Evolutionary conservation across 64 coral and sea anemone species (phyloP).

Genomic region (Acropora yongei): DNA sequence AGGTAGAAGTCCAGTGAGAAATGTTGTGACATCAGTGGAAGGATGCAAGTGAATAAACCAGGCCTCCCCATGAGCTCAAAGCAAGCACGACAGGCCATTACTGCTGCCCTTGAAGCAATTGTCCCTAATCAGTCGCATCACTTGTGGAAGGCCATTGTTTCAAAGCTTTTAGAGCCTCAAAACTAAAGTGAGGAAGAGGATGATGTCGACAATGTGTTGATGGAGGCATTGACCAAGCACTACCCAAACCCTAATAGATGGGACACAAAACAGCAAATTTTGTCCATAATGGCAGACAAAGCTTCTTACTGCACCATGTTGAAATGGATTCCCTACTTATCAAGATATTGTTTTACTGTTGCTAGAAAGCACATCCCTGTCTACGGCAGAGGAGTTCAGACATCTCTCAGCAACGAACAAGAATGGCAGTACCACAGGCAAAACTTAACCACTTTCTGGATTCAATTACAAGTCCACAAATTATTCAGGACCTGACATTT

Average conservation of each 20-base stretch:
- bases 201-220: no score
- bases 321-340: constrained; percentile 1
- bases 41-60: not conserved
- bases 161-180: no score
- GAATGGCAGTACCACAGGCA: not conserved
- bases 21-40: not conserved
- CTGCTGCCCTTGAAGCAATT: no score
- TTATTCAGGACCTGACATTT: no score
- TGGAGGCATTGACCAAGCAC: no score
- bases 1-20: not conserved
- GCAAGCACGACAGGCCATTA: no score
- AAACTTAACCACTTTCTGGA: constrained; percentile 13
- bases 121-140: no score
- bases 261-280: not conserved
- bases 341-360: constrained; percentile 11
- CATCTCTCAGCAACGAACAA: constrained; percentile 1
- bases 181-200: no score
- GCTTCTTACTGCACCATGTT: not conserved
- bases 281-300: constrained; percentile 26
- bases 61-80: no score
- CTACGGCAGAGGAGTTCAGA: constrained; percentile 8
- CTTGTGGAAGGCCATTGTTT: no score
- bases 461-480: not conserved
- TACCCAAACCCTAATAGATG: not conserved
- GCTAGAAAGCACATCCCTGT: not conserved